Percentiles rank a stretch among this genome's conserved stretches.
phyloP scores from a whole-genome alignment of 2,888 invertebrate species.

The Gonocerus acuteangulatus region DNA sequence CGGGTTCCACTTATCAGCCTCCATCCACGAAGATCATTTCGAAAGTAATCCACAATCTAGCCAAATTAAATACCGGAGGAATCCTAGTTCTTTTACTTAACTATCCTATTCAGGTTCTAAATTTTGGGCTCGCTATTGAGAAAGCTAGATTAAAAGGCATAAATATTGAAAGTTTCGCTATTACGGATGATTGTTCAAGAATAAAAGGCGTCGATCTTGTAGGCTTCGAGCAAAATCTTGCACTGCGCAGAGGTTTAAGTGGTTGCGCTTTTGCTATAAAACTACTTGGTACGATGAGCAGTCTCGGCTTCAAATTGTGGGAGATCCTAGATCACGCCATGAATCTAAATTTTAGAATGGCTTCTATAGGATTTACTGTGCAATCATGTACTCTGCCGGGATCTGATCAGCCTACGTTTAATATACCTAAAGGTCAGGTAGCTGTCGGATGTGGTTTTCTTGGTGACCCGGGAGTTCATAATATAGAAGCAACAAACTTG shows the following conservation, averaged over 20 bases:
- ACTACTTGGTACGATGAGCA: neutral
- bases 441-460: slow-evolving; percentile 58
- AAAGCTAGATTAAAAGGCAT: slow-evolving; percentile 54
- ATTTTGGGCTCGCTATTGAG: slow-evolving; percentile 74
- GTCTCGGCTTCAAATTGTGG: slow-evolving; percentile 42
- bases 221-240: neutral
- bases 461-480: slow-evolving; percentile 45
- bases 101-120: slow-evolving; percentile 69
- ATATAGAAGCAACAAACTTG: slow-evolving; percentile 42
- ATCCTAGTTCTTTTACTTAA: slow-evolving; percentile 67
- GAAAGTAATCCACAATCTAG: slow-evolving; percentile 55
- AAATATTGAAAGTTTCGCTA: slow-evolving; percentile 13
- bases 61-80: slow-evolving; percentile 54
- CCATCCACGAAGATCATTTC: slow-evolving; percentile 63
- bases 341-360: slow-evolving; percentile 50
- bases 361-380: slow-evolving; percentile 63
- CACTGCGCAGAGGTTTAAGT: slow-evolving; percentile 15
- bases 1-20: slow-evolving; percentile 68
- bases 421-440: slow-evolving; percentile 55
- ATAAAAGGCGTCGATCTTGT: neutral
- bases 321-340: slow-evolving; percentile 44
- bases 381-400: slow-evolving; percentile 62
- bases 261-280: slow-evolving; percentile 27
- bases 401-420: slow-evolving; percentile 51
- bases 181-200: slow-evolving; percentile 5